phyloP scores from a whole-genome alignment of 92 coral and sea anemone species.

The Ricordea florida region DNA sequence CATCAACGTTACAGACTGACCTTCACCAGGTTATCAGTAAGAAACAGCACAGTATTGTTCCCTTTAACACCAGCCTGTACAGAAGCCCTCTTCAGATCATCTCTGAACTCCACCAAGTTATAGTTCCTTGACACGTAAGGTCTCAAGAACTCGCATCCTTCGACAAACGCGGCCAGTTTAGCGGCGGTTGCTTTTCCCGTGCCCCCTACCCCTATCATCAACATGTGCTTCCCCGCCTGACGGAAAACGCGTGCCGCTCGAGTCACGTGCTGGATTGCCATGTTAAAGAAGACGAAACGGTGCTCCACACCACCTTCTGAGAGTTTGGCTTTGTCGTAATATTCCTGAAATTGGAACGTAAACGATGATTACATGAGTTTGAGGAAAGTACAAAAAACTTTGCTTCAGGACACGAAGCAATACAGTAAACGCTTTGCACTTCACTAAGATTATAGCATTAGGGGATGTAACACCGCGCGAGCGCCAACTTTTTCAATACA shows the following conservation, averaged over 20 bases:
- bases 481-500: too few species aligned
- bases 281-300: conserved; percentile 93
- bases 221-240: conserved; percentile 91
- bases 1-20: conserved; percentile 35
- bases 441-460: too few species aligned
- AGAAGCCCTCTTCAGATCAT: conserved; percentile 84
- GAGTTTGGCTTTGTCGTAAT: conserved; percentile 84
- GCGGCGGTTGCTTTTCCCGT: conserved; percentile 94
- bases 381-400: too few species aligned
- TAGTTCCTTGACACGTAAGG: conserved; percentile 76
- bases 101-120: conserved; percentile 80
- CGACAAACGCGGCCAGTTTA: conserved; percentile 87
- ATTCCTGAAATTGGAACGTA: conserved; percentile 51
- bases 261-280: conserved; percentile 94
- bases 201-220: conserved; percentile 97
- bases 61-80: conserved; percentile 84
- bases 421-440: too few species aligned
- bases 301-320: conserved; percentile 88
- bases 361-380: too few species aligned
- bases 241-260: conserved; percentile 99
- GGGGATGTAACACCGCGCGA: too few species aligned
- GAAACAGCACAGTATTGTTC: conserved; percentile 78
- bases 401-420: too few species aligned
- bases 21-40: conserved; percentile 83
- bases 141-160: conserved; percentile 80